Conservation (phyloP, 1,140 invertebrate species). For the Onthophagus taurus region DNA sequence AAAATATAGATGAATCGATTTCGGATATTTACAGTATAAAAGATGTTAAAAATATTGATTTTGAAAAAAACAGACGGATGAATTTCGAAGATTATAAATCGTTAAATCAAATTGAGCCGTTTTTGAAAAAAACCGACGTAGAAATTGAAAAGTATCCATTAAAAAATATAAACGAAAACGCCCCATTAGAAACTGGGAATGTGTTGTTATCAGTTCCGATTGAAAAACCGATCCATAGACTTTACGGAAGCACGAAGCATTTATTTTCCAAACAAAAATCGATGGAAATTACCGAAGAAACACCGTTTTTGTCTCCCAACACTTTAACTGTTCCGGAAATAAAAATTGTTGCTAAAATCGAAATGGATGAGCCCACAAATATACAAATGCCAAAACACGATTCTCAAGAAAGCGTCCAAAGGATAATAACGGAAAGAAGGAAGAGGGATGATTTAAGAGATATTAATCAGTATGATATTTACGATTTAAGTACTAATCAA, state of each 20-base stretch:
- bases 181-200: conserved; percentile 11
- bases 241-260: conserved; percentile 39
- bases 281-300: conserved; percentile 32
- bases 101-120: conserved; percentile 11
- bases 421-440: conserved; percentile 33
- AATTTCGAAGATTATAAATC: conserved; percentile 26
- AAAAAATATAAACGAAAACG: conserved; percentile 22
- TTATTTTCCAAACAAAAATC: conserved; percentile 33
- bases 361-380: conserved; percentile 17
- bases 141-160: conserved; percentile 17
- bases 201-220: conserved; percentile 25
- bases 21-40: conserved; percentile 34
- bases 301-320: conserved; percentile 25
- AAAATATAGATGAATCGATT: conserved; percentile 34
- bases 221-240: conserved; percentile 30
- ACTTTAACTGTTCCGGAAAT: conserved; percentile 12
- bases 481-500: conserved; percentile 27
- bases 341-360: conserved; percentile 9
- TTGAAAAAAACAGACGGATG: conserved; percentile 13
- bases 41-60: conserved; percentile 18
- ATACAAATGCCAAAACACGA: conserved; percentile 26
- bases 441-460: conserved; percentile 33
- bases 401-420: conserved; percentile 34
- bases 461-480: conserved; percentile 33
- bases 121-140: conserved; percentile 16